Conservation (phyloP, 2,797 vertebrate species). For the Rhinoraja longicauda region DNA sequence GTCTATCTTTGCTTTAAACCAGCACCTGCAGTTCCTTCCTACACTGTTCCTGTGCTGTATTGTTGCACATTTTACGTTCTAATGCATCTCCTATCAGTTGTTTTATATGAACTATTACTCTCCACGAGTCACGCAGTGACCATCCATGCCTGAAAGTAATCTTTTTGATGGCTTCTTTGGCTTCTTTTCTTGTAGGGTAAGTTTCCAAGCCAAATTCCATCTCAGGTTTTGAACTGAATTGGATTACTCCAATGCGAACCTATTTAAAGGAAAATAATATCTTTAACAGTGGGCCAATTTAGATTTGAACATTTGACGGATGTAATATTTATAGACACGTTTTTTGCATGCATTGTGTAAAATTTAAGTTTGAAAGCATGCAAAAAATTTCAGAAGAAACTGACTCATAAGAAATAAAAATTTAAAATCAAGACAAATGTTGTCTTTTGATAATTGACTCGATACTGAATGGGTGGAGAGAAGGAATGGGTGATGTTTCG, state of each 20-base stretch:
- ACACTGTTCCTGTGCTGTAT: not conserved
- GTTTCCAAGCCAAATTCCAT: conserved; percentile 41
- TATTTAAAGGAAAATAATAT: not conserved
- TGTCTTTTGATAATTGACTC: not conserved
- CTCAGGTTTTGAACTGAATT: conserved; percentile 43
- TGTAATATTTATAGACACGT: not conserved
- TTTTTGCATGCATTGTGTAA: not conserved
- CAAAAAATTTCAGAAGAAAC: not conserved
- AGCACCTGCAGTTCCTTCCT: too few relatives aligned
- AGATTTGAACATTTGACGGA: not conserved
- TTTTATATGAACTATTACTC: not conserved
- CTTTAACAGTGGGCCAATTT: not conserved
- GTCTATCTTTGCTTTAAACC: too few relatives aligned
- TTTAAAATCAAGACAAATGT: not conserved
- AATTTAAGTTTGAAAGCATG: not conserved
- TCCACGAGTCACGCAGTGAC: not conserved
- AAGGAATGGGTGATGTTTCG: too few relatives aligned
- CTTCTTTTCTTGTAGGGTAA: conserved; percentile 42
- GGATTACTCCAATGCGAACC: conserved; percentile 42
- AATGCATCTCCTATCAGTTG: not conserved
- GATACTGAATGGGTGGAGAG: not conserved
- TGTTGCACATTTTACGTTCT: not conserved
- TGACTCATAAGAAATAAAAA: not conserved
- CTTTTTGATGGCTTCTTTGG: conserved; percentile 42
- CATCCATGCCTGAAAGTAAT: conserved; percentile 40